Base-by-base conservation (phyloP, 2,888 invertebrate genomes). In the Cephus spinipes region DNA sequence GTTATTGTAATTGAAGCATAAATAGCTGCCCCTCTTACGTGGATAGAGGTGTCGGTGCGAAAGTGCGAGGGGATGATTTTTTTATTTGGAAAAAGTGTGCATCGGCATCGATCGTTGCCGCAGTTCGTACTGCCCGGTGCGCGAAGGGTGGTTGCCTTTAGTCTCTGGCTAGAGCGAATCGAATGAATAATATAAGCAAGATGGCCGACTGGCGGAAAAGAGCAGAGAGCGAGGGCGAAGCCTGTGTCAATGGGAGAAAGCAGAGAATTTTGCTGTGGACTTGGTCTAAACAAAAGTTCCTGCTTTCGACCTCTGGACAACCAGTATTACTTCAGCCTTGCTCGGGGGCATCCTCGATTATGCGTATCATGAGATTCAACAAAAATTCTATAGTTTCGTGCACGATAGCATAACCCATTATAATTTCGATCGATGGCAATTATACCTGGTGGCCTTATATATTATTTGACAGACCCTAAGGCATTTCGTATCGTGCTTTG, bases 151-250 rank as follows among this genome's bases (percentile, higher is more conserved):
- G 71, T 31, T 12, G 32, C 31, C 69, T 71, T 71, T 23, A 31
- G 31, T 71, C 32, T 32, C 71, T 31, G 15, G 31, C 31, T 32
- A 32, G 15, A 71, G 71, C 9, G 31, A 71, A 71, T 71, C 12
- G 3, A 71, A 71, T 71, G 71, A 71, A 71, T 71, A 71, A 71
- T 71, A 71, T 12, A 31, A 15, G 71, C 71, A 32, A 71, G 31
- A 71, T 32, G 31, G 71, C 71, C 71, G 71, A 32, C 71, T 32
- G 71, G 23, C 55, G 55, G 6, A 23, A 15, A 55, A 23, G 2
- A 15, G 40, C 40, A 40, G 15, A 40, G 32, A 15, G 36, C 36
- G 40, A 40, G 55, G 23, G 2, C 23, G 55, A 55, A 23, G 55
- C 55, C 23, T 0, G 55, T 55, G 9, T 55, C 55, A 55, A 9